Evolutionary conservation across 2,888 invertebrate species (phyloP), one percentile per base, ranked within the genome.

Genomic region (Pegoplata infirma): DNA sequence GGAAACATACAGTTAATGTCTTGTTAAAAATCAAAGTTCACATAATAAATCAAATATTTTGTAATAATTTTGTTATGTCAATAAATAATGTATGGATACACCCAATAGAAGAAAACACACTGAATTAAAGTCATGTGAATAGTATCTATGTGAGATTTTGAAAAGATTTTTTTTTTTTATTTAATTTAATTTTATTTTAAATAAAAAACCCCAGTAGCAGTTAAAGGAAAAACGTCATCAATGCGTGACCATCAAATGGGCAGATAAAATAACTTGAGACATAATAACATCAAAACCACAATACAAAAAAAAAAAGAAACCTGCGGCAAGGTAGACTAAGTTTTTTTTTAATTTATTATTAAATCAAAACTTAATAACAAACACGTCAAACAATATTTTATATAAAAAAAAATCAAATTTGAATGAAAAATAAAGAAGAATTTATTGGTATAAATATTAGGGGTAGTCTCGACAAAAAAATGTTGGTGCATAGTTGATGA

Each of bases 1-100:
- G n/a, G n/a, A n/a, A n/a, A n/a, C n/a, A n/a, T n/a, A n/a, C n/a
- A n/a, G n/a, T n/a, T n/a, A n/a, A n/a, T n/a, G n/a, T n/a, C n/a
- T n/a, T n/a, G n/a, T n/a, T 46, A 6, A n/a, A 44, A n/a, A 6
- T 21, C 8, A 16, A 61, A 47, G 8, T 16, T 46, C 46, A 17
- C 19, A 61, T 61, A 61, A 61, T 25, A 32, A 63, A 36, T 49
- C 14, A 21, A 21, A 63, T 32, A 49, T 36, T 32, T 49, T 63
- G 63, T 36, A 63, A 63, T 32, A 49, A 14, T n/a, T 49, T 49
- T 49, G 5, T 32, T 49, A 63, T 63, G 14, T 63, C 63, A 49
- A 36, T 49, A 44, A 21, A 49, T 63, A 49, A 63, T 32, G 32
- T 17, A 21, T n/a, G 32, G 19, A 32, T n/a, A 21, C 32, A 36